Evolutionary conservation across 2,797 vertebrate species (phyloP).

Genomic region (Chaunax sp.): DNA sequence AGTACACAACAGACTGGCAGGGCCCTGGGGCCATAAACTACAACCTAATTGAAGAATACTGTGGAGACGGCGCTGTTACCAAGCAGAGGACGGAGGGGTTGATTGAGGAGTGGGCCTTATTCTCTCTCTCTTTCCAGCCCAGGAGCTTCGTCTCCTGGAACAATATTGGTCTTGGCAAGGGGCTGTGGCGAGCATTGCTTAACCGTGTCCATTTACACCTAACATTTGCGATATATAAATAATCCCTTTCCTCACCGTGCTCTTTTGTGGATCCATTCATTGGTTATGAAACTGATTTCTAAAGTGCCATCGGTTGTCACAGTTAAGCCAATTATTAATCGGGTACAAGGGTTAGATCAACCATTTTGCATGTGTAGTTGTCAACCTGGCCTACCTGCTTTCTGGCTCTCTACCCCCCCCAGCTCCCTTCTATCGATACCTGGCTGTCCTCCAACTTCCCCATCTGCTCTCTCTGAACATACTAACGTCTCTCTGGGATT

Average conservation of each 20-base stretch:
- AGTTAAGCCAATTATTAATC: constrained; percentile 42
- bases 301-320: constrained; percentile 31
- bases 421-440: constrained; percentile 16
- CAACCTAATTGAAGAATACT: constrained; percentile 70
- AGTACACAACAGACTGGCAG: background rate
- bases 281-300: constrained; percentile 50
- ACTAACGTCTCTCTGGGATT: constrained; percentile 50
- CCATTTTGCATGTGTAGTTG: constrained; percentile 30
- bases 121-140: constrained; percentile 61
- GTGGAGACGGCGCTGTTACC: constrained; percentile 60
- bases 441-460: constrained; percentile 58
- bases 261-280: constrained; percentile 54
- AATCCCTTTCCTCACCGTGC: constrained; percentile 52
- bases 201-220: constrained; percentile 68
- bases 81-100: constrained; percentile 44
- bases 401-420: background rate
- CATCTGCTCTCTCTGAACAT: constrained; percentile 54
- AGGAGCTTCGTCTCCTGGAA: constrained; percentile 74
- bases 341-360: constrained; percentile 29
- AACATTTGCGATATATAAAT: constrained; percentile 72
- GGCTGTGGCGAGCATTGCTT: constrained; percentile 54
- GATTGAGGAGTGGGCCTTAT: constrained; percentile 61
- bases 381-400: constrained; percentile 30
- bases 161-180: constrained; percentile 78
- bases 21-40: constrained; percentile 59